Percentiles rank a stretch among this genome's conserved stretches.
Conservation (phyloP, 2,888 invertebrate genomes). For the Rhodophaea formosa region DNA sequence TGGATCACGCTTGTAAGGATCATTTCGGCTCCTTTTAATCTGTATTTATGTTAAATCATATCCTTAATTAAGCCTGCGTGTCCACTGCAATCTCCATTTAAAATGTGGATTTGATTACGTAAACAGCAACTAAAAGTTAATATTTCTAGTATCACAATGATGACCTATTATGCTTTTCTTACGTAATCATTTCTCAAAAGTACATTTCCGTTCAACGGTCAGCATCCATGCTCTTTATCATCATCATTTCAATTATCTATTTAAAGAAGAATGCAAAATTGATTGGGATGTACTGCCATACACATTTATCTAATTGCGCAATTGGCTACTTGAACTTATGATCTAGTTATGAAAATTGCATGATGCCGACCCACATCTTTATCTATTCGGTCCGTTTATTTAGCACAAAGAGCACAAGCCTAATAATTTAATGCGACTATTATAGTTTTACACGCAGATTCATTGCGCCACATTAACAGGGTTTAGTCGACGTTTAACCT, state of each 20-base stretch:
- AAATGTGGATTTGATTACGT: background rate
- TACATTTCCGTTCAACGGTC: slow-evolving; percentile 33
- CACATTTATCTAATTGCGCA: slow-evolving; percentile 37
- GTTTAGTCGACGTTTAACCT: too few species aligned
- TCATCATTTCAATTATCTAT: slow-evolving; percentile 20
- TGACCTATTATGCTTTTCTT: background rate
- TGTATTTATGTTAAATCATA: too few species aligned
- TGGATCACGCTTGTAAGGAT: too few species aligned
- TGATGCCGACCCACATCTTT: slow-evolving; percentile 53
- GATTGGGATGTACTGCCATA: slow-evolving; percentile 26
- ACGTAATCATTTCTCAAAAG: slow-evolving; percentile 18
- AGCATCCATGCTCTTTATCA: slow-evolving; percentile 33
- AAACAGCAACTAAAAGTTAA: background rate
- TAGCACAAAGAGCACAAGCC: slow-evolving; percentile 53
- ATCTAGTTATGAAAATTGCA: slow-evolving; percentile 49
- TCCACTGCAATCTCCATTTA: background rate
- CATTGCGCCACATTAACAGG: background rate
- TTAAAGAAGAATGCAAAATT: slow-evolving; percentile 26
- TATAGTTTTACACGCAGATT: slow-evolving; percentile 6
- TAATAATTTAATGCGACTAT: slow-evolving; percentile 31
- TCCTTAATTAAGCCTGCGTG: background rate
- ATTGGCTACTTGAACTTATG: slow-evolving; percentile 39
- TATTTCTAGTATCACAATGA: background rate
- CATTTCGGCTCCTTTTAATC: too few species aligned
- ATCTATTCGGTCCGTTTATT: slow-evolving; percentile 36